Evolutionary conservation across 2,797 vertebrate genomes (phyloP), one percentile per base, ranked within the genome.

Genomic region (Alcedo quadribrachys): DNA sequence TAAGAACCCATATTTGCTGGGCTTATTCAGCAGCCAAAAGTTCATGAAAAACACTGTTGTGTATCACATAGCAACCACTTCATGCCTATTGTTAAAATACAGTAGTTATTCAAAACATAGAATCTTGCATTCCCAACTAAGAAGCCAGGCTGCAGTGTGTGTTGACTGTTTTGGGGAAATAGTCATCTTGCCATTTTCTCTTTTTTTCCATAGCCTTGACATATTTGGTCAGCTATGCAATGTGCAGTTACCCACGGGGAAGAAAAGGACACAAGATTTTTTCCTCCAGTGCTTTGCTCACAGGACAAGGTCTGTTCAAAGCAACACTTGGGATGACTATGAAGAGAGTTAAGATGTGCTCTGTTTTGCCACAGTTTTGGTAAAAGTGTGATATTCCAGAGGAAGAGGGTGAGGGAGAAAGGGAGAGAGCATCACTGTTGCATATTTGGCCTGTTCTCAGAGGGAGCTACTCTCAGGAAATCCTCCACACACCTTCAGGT

Each of bases 11-110:
- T 94, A 96, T 94, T 96, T 90, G 80, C 91, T 81, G 75, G 90
- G 78, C 92, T 94, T 93, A 95, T 97, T 92, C 92, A 91, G 68
- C 85, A 93, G 92, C 90, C 94, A 96, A 91, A 96, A 95, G 92
- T 95, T 97, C 94, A 92, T 91, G 91, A 96, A 96, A 96, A 95
- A 92, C 94, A 80, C 92, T 85, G 78, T 89, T 92, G 92, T 84
- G 79, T 94, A 92, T 94, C 94, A 91, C 94, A 85, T 94, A 86
- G 95, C 63, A 76, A 94, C 95, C 69, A 68, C 82, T 85, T 71
- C 73, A 96, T 92, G 87, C 62, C 96, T 78, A 90, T 87, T 96
- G 92, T 94, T 85, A 90, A 96, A 93, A 95, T 77, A 93, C 81
- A 93, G 85, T 85, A 87, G 92, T 92, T 92, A 89, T 58, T 84